phyloP scores from a whole-genome alignment of 1,140 invertebrate genomes.

The Nebria ingens region DNA sequence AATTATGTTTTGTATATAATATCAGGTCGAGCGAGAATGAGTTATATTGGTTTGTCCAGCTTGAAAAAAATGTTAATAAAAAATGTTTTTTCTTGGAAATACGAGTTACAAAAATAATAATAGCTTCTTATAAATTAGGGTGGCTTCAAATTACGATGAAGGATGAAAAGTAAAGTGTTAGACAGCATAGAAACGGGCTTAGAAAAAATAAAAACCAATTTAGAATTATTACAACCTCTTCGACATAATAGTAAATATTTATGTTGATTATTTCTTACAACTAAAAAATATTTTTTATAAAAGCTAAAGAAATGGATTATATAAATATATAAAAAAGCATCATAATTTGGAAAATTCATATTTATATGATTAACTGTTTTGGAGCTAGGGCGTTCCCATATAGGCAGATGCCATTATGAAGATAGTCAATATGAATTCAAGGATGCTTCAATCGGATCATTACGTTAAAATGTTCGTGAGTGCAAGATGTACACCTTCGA shows the following conservation, averaged over 20 bases:
- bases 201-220: neutral
- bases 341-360: too few relatives aligned
- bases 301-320: too few relatives aligned
- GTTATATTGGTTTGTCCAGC: neutral
- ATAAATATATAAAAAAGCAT: too few relatives aligned
- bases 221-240: neutral
- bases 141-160: neutral
- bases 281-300: too few relatives aligned
- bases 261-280: neutral
- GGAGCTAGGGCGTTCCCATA: too few relatives aligned
- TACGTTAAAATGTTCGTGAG: too few relatives aligned
- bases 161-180: neutral
- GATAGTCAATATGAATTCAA: too few relatives aligned
- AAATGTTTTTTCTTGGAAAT: neutral
- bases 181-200: neutral
- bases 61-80: neutral
- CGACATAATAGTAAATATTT: neutral
- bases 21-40: neutral
- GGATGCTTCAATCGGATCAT: too few relatives aligned
- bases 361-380: too few relatives aligned
- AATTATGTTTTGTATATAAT: too few relatives aligned
- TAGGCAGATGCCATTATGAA: too few relatives aligned
- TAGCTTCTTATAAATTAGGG: neutral
- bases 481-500: too few relatives aligned
- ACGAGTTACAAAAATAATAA: neutral